A percentile compares a stretch with the other conserved stretches of the same genome.
These are phyloP conservation scores for Tribolium madens DNA, from an alignment of 1,140 invertebrate species.

Conservation along the genomic window DNA sequence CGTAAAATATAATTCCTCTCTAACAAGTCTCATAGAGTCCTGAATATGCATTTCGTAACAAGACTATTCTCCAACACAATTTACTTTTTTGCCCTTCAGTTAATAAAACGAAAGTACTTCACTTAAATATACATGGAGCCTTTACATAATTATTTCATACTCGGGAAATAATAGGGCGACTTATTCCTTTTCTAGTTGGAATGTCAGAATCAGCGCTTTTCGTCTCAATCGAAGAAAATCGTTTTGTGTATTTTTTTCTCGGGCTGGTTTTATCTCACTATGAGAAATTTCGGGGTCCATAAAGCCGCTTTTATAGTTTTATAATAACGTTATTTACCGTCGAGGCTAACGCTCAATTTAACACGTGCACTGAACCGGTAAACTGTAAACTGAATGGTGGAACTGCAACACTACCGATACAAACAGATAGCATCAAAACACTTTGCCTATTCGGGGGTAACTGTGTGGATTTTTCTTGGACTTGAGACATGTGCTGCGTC, in stretches of 20 bases:
- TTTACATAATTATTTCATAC: background rate
- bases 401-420: slow-evolving; percentile 32
- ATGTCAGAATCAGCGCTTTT: background rate
- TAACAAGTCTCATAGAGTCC: background rate
- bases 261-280: slow-evolving; percentile 16
- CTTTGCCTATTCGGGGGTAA: background rate
- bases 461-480: background rate
- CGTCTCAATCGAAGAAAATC: background rate
- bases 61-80: background rate
- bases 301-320: slow-evolving; percentile 44
- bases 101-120: background rate
- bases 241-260: slow-evolving; percentile 13
- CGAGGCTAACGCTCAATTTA: slow-evolving; percentile 41
- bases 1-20: background rate
- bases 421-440: slow-evolving; percentile 11
- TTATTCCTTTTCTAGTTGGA: background rate
- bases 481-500: background rate
- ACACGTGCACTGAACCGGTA: slow-evolving; percentile 37
- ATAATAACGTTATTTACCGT: slow-evolving; percentile 46
- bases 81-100: background rate
- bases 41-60: background rate
- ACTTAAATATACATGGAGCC: background rate
- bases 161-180: background rate
- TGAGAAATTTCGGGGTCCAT: slow-evolving; percentile 41
- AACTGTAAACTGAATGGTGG: slow-evolving; percentile 42